A percentile compares a stretch with the other conserved stretches of the same genome.
Conservation (phyloP, 2,797 vertebrate species). For the Rhinogobio ventralis region DNA sequence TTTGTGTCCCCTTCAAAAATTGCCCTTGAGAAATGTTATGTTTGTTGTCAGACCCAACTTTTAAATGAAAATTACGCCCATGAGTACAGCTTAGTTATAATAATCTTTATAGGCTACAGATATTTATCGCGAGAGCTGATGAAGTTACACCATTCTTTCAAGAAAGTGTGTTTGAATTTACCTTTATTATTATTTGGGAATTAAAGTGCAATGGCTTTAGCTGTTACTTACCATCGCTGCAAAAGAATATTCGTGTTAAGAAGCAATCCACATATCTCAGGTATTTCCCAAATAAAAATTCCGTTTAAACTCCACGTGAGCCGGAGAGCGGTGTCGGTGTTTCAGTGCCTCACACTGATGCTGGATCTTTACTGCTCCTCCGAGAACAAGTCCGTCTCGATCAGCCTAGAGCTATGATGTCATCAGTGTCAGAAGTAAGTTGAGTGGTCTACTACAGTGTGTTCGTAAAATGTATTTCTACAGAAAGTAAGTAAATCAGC, state of each 20-base stretch:
- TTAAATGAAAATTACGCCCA: no score
- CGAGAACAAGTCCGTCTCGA: background rate
- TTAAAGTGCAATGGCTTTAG: constrained; percentile 6
- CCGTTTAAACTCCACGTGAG: background rate
- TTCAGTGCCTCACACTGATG: background rate
- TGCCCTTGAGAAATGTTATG: no score
- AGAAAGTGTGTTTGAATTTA: background rate
- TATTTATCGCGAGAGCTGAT: background rate
- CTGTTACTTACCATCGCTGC: constrained; percentile 29
- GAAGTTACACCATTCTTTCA: background rate
- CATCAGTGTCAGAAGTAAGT: constrained; percentile 28
- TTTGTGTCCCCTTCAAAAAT: no score
- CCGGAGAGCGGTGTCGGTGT: background rate
- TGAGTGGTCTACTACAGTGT: background rate
- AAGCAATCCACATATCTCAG: background rate
- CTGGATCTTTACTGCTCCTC: background rate
- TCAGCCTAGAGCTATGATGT: constrained; percentile 13
- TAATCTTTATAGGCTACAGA: background rate
- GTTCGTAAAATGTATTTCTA: background rate
- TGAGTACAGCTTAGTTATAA: background rate
- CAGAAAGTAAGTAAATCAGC: background rate
- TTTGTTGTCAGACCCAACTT: no score
- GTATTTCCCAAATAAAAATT: background rate
- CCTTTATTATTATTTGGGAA: background rate
- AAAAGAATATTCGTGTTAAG: background rate